Conservation (phyloP, 2,113 vertebrate species). For the Anguilla japonica region DNA sequence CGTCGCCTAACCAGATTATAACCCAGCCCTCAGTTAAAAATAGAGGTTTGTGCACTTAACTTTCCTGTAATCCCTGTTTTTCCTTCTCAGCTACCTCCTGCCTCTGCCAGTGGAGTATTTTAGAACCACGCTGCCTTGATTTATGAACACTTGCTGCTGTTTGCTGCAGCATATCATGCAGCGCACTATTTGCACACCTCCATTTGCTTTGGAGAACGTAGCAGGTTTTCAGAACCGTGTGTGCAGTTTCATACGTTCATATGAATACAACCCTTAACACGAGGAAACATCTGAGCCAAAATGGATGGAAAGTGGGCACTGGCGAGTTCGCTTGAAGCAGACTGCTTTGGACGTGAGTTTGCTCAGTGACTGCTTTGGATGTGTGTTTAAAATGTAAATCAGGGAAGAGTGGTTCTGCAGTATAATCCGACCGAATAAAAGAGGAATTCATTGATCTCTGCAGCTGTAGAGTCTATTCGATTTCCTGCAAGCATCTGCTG, state of each 20-base stretch:
- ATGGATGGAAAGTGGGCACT: neutral
- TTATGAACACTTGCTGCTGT: neutral
- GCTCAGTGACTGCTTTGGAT: neutral
- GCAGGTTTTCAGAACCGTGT: neutral
- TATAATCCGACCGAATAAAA: neutral
- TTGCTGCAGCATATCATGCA: neutral
- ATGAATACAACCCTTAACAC: neutral
- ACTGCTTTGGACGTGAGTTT: neutral
- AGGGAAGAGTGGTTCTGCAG: neutral
- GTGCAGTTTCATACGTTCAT: neutral
- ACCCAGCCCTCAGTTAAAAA: neutral
- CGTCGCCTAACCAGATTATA: neutral
- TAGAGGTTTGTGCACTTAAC: conserved; percentile 15
- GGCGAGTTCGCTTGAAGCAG: neutral
- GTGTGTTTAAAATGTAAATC: conserved; percentile 5
- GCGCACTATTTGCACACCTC: neutral
- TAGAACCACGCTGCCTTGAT: neutral
- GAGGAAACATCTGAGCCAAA: neutral
- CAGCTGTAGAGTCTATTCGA: neutral
- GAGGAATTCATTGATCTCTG: neutral
- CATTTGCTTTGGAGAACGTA: no score
- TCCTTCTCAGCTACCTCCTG: neutral
- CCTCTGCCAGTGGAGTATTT: neutral
- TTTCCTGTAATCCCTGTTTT: neutral
- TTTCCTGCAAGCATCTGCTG: neutral